These are phyloP conservation scores for Scaptomyza caliginosa DNA, from an alignment of 2,888 invertebrate genomes.

Conservation along the genomic window DNA sequence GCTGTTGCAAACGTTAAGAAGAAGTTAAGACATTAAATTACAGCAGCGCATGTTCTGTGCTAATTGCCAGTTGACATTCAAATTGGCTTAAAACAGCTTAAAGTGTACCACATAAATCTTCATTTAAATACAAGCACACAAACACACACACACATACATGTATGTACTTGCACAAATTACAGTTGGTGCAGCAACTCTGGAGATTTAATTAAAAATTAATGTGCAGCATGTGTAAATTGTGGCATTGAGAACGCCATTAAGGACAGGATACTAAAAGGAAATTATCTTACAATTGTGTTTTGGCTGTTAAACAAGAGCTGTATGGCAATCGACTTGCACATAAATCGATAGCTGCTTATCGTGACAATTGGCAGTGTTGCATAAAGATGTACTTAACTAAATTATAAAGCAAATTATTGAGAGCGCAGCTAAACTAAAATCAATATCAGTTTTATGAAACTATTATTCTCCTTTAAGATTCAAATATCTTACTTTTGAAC, in stretches of 20 bases:
- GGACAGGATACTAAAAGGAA: not conserved
- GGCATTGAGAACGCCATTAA: not conserved
- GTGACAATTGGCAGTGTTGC: not conserved
- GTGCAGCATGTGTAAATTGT: conserved; percentile 1
- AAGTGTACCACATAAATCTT: not conserved
- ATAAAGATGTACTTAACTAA: not conserved
- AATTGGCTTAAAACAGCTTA: not conserved
- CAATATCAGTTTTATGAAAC: too few relatives aligned
- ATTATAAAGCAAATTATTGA: too few relatives aligned
- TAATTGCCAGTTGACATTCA: conserved; percentile 13
- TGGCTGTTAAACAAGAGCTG: not conserved
- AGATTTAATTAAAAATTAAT: conserved; percentile 18
- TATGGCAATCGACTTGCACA: not conserved
- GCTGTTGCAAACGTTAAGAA: conserved; percentile 5
- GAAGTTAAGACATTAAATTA: conserved; percentile 1
- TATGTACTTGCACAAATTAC: not conserved
- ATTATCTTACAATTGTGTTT: not conserved
- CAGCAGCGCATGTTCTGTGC: not conserved
- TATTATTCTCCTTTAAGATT: not conserved
- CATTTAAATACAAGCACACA: not conserved
- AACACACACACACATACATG: not conserved
- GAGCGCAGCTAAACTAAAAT: too few relatives aligned
- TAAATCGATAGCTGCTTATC: not conserved
- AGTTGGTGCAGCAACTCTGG: not conserved
- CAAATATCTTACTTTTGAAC: not conserved